Base-by-base conservation (phyloP, 2,113 vertebrate species). In the Microtus richardsoni region DNA sequence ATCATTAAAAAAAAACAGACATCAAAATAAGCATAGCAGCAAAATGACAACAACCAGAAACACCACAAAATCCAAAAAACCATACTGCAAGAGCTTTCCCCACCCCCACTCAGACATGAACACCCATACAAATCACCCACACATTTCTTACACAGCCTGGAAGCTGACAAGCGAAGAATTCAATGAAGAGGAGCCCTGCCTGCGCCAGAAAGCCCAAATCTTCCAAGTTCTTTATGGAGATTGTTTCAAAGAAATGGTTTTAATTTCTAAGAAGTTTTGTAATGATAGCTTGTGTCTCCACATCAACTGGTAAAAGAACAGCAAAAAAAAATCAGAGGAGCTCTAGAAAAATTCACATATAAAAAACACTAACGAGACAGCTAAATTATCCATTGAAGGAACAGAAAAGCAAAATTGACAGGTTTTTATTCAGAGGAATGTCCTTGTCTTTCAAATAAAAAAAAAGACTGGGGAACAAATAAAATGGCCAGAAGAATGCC, bases 181-280 rank as follows among this genome's bases (percentile, higher is more conserved):
- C 75, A 85, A 92, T 71, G 9, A 1, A 5, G 58, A 93, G 13
- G 78, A 79, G 62, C 88, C 70, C 66, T 91, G 28, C 66, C 82
- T 83, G 24, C 0, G 3, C 93, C 58, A 9, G 21, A 71, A 87
- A 87, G 93, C 47, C 77, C 87, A 88, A 87, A 96, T 82, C 64
- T 68, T 93, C n/a, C 52, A 68, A 94, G 89, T 92, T 96, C 41
- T 91, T 89, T 70, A 80, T 78, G 41, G 91, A 66, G 92, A 95
- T 0, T 24, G 88, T 95, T 97, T 96, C 89, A 80, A 93, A 88
- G 70, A 79, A 97, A 83, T 4, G 58, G 9, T 74, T 94, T 26
- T 13, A 98, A 93, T 93, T 97, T 97, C 93, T 97, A 92, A 96
- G 91, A 96, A 54, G 52, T 82, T 47, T 92, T 19, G 30, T 86